A percentile compares a stretch with the other conserved stretches of the same genome.
phyloP scores from a whole-genome alignment of 2,797 vertebrate species.

The Columba guinea region DNA sequence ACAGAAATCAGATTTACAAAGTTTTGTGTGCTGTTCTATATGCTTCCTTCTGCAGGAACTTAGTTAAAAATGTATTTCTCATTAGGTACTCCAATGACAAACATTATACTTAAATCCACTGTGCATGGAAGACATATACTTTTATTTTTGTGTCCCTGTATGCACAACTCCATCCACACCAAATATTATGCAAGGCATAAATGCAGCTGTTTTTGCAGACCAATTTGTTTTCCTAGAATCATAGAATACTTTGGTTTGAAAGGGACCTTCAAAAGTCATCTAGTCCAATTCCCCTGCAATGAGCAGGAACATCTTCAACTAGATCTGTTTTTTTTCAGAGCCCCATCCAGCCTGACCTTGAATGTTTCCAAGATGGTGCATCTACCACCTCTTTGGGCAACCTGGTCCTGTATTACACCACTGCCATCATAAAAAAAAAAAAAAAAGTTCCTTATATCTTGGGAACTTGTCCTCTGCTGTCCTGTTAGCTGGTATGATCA shows the following conservation, averaged over 20 bases:
- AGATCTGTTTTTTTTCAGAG: background rate
- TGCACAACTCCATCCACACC: background rate
- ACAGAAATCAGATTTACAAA: background rate
- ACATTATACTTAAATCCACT: background rate
- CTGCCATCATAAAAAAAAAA: background rate
- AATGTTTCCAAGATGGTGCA: background rate
- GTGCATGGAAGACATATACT: rapidly evolving
- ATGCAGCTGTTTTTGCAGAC: background rate
- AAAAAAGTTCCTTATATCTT: background rate
- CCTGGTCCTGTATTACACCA: background rate
- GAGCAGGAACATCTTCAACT: background rate
- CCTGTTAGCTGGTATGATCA: background rate
- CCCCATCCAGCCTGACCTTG: rapidly evolving
- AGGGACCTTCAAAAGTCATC: background rate
- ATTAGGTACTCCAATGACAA: background rate
- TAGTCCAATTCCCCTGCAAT: no score
- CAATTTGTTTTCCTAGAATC: background rate
- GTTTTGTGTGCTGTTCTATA: background rate
- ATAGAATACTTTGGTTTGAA: background rate
- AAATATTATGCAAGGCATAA: background rate
- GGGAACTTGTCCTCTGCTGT: background rate
- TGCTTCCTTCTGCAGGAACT: background rate
- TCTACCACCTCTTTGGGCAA: background rate
- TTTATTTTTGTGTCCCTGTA: background rate
- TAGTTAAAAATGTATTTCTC: background rate